Percentiles rank a stretch among this genome's conserved stretches.
Evolutionary conservation across 2,113 vertebrate species (phyloP).

Genomic region (Cyrtonyx montezumae): DNA sequence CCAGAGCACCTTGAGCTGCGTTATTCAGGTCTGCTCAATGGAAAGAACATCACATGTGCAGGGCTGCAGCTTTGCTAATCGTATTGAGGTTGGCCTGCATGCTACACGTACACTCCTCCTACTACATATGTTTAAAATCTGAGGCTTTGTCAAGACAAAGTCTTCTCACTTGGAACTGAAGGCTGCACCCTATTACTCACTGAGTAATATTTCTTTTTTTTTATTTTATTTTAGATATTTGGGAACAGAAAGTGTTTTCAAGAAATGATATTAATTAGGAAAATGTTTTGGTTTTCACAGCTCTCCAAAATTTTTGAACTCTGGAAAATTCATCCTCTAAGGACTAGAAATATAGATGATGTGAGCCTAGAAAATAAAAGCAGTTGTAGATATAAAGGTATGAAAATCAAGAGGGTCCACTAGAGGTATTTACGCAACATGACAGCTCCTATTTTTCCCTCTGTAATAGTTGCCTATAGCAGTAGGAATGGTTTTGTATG

Average conservation of each 20-base stretch:
- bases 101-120: neutral
- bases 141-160: neutral
- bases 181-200: neutral
- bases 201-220: neutral
- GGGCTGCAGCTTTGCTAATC: neutral
- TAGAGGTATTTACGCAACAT: neutral
- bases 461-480: neutral
- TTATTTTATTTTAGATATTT: neutral
- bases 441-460: neutral
- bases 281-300: neutral
- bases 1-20: fast-evolving
- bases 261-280: neutral
- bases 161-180: neutral
- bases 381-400: neutral
- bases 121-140: neutral
- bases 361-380: neutral
- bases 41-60: neutral
- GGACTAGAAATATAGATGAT: neutral
- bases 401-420: neutral
- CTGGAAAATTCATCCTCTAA: neutral
- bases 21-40: neutral
- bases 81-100: neutral
- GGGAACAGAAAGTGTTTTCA: neutral
- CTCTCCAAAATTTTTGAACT: neutral
- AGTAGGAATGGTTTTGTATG: neutral